A percentile compares a stretch with the other conserved stretches of the same genome.
phyloP scores from a whole-genome alignment of 2,888 invertebrate species.

The Diploptera punctata region DNA sequence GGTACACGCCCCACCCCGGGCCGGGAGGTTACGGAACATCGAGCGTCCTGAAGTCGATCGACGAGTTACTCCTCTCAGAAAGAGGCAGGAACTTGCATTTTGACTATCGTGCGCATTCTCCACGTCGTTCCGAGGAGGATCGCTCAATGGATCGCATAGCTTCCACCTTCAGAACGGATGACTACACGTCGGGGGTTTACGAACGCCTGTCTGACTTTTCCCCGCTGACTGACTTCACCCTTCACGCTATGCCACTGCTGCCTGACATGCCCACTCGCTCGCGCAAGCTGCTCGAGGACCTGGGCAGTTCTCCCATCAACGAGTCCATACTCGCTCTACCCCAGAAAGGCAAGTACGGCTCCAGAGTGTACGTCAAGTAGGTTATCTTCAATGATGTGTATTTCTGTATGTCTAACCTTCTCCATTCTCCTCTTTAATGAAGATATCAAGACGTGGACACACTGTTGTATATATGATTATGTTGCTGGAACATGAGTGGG shows the following conservation, averaged over 20 bases:
- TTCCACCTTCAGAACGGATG: conserved; percentile 56
- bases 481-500: conserved; percentile 37
- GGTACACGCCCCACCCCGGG: conserved; percentile 42
- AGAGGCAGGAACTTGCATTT: conserved; percentile 43
- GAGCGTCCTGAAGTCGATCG: conserved; percentile 56
- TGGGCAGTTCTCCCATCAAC: conserved; percentile 55
- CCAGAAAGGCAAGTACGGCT: conserved; percentile 52
- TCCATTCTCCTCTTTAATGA: not conserved
- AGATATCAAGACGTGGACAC: conserved; percentile 12
- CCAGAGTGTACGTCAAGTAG: conserved; percentile 45
- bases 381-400: conserved; percentile 13
- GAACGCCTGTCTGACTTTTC: conserved; percentile 56
- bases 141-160: conserved; percentile 57
- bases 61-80: conserved; percentile 52
- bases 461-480: conserved; percentile 30
- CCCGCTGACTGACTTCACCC: conserved; percentile 54
- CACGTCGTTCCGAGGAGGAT: conserved; percentile 53
- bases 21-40: conserved; percentile 42
- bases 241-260: conserved; percentile 63
- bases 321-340: conserved; percentile 49
- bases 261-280: conserved; percentile 64
- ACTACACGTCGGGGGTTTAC: conserved; percentile 54
- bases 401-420: conserved; percentile 20
- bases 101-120: conserved; percentile 44
- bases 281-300: conserved; percentile 58